Evolutionary conservation across 2,888 invertebrate genomes (phyloP), one percentile per base, ranked within the genome.

Genomic region (Aleiodes leptofemur): DNA sequence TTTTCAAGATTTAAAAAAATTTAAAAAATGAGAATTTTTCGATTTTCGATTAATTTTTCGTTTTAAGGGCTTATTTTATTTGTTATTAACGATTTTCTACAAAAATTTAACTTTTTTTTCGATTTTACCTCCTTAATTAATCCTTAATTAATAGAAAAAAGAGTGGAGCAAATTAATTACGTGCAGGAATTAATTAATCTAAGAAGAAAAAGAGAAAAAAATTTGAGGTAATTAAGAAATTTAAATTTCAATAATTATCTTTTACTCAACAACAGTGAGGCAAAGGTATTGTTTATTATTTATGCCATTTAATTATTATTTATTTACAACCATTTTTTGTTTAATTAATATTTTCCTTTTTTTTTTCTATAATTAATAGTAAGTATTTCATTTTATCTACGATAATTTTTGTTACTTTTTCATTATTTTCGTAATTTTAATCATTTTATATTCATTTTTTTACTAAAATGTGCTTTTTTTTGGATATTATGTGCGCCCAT

Each of bases 401-500:
- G 43, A 78, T 83, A 82, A 70, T 76, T 74, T 23, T 73, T 73
- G 71, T 48, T 56, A 61, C 56, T 56, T 61, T 64, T 83, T 78
- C 23, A 23, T 23, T 23, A 23, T 23, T 23, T 2, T 23, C 2
- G 23, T 50, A 6, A 23, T 38, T 16, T 50, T n/a, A 23, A 23
- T n/a, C 16, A 11, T 16, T 31, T 70, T 66, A 74, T 57, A 53
- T 66, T 74, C 73, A 48, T 71, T 76, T 53, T 6, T 16, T 70
- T 72, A 77, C 83, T 83, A 84, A 82, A 82, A 83, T 23, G 86
- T 88, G 87, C 86, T 87, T 55, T 55, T 55, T 55, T 55, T 64
- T 86, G 86, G 83, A 87, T 84, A 86, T 86, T 85, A 85, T 88
- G 89, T 88, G 88, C 87, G 87, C 83, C 83, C 83, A 83, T 86